Conservation (phyloP, 1,140 invertebrate species). For the Cyclina sinensis region DNA sequence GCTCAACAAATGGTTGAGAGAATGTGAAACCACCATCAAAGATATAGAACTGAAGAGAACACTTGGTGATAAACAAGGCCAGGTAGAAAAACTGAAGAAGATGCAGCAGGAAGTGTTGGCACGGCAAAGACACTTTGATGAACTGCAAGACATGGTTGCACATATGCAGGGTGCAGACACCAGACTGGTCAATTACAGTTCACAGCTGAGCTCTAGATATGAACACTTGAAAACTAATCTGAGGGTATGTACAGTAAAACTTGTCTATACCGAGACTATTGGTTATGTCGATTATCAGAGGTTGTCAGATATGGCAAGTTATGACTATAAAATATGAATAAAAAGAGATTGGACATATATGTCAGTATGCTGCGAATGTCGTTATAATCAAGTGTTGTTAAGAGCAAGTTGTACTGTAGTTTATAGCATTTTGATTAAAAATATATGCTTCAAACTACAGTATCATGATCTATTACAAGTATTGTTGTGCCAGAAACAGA, state of each 20-base stretch:
- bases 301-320: no score
- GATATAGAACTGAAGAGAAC: slow-evolving; percentile 96
- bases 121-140: slow-evolving; percentile 91
- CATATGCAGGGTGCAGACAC: slow-evolving; percentile 91
- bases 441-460: no score
- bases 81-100: slow-evolving; percentile 92
- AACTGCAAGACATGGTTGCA: slow-evolving; percentile 91
- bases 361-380: no score
- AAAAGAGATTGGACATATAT: no score
- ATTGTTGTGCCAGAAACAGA: no score
- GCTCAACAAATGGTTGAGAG: slow-evolving; percentile 94
- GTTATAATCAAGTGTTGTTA: no score
- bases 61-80: slow-evolving; percentile 92
- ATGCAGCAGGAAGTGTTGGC: slow-evolving; percentile 92
- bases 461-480: no score
- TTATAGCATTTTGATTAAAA: no score
- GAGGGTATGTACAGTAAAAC: slow-evolving; percentile 89
- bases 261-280: no score
- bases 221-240: slow-evolving; percentile 94
- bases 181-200: slow-evolving; percentile 92
- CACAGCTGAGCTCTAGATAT: slow-evolving; percentile 93
- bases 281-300: no score
- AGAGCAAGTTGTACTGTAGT: no score
- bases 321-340: no score
- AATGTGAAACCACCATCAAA: slow-evolving; percentile 94